These are phyloP conservation scores for Bubo scandiacus DNA, from an alignment of 2,113 vertebrate genomes.

Conservation along the genomic window DNA sequence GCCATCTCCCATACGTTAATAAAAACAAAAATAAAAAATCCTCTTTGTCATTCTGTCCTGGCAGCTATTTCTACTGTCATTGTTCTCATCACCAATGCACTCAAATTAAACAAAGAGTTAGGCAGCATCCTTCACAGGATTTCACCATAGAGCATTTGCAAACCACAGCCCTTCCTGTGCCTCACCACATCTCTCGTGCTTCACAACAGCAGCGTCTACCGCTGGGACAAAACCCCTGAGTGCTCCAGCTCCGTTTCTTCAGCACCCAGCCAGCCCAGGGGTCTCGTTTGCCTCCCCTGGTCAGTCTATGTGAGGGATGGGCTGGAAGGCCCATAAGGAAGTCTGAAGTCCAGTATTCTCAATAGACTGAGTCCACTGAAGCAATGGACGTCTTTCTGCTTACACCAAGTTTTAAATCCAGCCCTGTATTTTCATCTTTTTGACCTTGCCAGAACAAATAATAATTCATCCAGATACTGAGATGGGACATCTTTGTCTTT, in stretches of 20 bases:
- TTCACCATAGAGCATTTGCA: not conserved
- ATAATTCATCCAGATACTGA: not conserved
- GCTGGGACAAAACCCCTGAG: not conserved
- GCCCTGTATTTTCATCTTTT: not conserved
- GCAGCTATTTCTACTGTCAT: not conserved
- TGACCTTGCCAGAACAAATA: not conserved
- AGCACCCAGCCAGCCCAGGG: not conserved
- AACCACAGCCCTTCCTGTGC: not conserved
- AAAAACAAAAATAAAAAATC: not conserved
- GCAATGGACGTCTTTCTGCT: fast-evolving
- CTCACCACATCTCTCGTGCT: fast-evolving
- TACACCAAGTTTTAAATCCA: not conserved
- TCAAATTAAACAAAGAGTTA: not conserved
- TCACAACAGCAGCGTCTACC: not conserved
- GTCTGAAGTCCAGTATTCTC: not conserved
- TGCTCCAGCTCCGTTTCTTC: not conserved
- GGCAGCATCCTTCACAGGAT: not conserved
- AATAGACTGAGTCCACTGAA: not conserved
- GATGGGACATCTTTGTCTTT: not conserved
- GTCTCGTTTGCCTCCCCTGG: not conserved
- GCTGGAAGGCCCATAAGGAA: not conserved
- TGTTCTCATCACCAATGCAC: not conserved
- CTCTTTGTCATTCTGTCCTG: not conserved
- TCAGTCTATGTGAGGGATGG: fast-evolving
- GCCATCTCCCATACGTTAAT: not conserved